Conservation (phyloP, 2,113 vertebrate species). For the Neopipo cinnamomea region DNA sequence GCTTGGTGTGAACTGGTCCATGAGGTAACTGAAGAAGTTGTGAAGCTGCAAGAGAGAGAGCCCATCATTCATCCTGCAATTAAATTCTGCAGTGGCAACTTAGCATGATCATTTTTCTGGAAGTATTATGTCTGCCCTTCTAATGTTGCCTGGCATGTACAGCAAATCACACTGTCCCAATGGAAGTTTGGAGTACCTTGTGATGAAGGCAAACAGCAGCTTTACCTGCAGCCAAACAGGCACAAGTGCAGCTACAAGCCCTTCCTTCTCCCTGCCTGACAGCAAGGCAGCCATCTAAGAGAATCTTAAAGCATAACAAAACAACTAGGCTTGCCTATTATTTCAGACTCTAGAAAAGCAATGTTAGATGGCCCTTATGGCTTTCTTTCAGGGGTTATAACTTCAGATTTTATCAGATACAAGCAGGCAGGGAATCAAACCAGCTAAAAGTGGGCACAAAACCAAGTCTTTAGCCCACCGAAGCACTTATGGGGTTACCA, state of each 20-base stretch:
- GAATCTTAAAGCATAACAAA: background rate
- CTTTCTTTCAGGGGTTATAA: background rate
- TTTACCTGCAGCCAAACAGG: background rate
- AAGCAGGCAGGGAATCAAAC: background rate
- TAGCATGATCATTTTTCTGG: background rate
- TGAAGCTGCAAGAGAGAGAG: slow-evolving; percentile 79
- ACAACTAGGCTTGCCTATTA: background rate
- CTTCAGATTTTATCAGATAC: background rate
- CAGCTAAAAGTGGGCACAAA: background rate
- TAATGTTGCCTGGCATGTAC: background rate
- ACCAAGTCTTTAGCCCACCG: background rate
- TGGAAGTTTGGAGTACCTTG: background rate
- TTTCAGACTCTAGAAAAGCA: background rate
- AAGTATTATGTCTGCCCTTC: background rate
- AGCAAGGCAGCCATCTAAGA: background rate
- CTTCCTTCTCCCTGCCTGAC: background rate
- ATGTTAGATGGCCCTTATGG: background rate
- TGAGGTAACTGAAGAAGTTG: slow-evolving; percentile 88
- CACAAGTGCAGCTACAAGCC: background rate
- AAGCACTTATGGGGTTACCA: background rate
- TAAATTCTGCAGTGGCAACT: background rate
- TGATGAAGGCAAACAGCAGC: background rate
- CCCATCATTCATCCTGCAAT: background rate
- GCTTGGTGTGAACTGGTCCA: slow-evolving; percentile 87
- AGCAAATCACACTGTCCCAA: background rate